Base-by-base conservation (phyloP, 2,113 vertebrate species). In the Crotalus viridis region DNA sequence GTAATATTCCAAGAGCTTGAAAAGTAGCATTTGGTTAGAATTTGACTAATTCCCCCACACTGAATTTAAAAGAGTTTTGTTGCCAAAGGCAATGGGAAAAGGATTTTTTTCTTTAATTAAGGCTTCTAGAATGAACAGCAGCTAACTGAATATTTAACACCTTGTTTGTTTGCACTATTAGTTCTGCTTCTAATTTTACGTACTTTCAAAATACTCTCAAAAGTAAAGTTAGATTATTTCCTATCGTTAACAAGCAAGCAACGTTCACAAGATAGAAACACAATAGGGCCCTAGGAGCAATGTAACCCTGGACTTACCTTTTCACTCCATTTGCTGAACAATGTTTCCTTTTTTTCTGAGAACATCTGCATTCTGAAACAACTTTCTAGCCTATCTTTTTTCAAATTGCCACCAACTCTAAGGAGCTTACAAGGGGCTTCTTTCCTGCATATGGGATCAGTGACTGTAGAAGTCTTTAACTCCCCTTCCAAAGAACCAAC, bases 401-500 rank as follows among this genome's bases (percentile, higher is more conserved):
- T 98, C 85, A 59, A 48, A 61, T 88, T 59, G 56, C 92, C 92
- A 59, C 61, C 88, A 89, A 85, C 74, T 81, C 94, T 95, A 85
- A 91, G 90, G 90, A 94, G 61, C 88, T 98, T 97, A 96, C 28
- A 51, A 89, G 94, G 61, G 95, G 87, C 59, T 89, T 95, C 96
- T 69, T 97, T 96, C 96, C 98, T 98, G 89, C 97, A 96, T 95
- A 97, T 94, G 93, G 98, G 94, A 94, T 98, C 97, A 88, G 96
- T 96, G 93, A 98, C 95, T 94, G 95, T 91, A 93, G 98, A 98
- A 91, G 95, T 96, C 96, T 98, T 98, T 93, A 98, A 96, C 90
- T 97, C 97, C 91, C 98, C 98, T 91, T 96, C 94, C 54, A 99
- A 95, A 96, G 98, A 98, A 96, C 95, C 95, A 94, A 98, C 94